Percentiles rank a stretch among this genome's conserved stretches.
Conservation (phyloP, 2,113 vertebrate species). For the Guaruba guarouba region DNA sequence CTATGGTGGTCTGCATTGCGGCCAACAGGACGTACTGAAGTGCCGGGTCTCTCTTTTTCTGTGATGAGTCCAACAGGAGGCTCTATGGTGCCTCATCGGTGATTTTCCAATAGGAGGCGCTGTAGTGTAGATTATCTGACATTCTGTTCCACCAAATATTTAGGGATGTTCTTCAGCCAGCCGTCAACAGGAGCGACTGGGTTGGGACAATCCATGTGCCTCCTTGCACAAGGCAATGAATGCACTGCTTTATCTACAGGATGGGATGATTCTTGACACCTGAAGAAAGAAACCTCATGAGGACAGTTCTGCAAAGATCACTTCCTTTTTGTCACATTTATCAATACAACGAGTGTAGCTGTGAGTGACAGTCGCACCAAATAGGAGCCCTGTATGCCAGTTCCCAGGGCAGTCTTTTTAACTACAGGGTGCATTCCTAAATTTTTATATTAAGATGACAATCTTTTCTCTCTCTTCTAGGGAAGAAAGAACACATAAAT, state of each 20-base stretch:
- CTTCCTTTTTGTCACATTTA: neutral
- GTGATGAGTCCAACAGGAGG: too few species aligned
- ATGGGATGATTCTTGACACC: neutral
- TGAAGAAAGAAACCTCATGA: neutral
- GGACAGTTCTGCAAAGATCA: neutral
- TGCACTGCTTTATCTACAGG: neutral
- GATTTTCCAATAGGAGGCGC: too few species aligned
- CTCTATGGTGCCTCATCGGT: too few species aligned
- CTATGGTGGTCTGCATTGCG: too few species aligned
- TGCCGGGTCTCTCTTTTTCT: too few species aligned
- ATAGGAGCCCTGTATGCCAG: neutral
- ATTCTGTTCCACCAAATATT: neutral
- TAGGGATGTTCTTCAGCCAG: neutral
- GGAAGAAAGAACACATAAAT: neutral
- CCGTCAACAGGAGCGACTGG: neutral
- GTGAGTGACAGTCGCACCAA: neutral
- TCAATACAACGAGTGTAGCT: rapidly evolving
- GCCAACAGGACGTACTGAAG: too few species aligned
- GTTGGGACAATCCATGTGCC: neutral
- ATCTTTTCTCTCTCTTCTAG: neutral
- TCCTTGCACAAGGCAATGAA: neutral
- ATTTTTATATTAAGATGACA: neutral
- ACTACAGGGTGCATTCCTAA: neutral
- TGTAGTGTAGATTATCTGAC: neutral
- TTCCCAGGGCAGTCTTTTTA: neutral